phyloP scores from a whole-genome alignment of 2,113 vertebrate genomes.

The Passerina amoena region DNA sequence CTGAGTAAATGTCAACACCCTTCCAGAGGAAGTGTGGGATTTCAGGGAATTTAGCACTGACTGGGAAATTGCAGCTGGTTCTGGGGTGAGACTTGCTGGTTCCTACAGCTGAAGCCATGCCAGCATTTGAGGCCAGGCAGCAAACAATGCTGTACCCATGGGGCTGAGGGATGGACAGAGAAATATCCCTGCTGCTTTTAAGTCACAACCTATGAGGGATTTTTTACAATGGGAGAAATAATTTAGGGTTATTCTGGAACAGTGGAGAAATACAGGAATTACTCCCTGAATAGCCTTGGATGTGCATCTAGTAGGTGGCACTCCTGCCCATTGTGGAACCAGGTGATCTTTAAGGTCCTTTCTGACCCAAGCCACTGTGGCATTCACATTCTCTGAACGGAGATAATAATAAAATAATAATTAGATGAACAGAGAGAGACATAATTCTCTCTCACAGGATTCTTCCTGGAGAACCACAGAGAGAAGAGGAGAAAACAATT shows the following conservation, averaged over 20 bases:
- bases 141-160: neutral
- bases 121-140: neutral
- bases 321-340: neutral
- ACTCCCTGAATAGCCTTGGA: neutral
- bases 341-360: neutral
- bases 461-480: too few species aligned
- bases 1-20: conserved; percentile 55
- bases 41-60: neutral
- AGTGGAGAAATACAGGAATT: neutral
- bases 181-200: neutral
- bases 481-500: too few species aligned
- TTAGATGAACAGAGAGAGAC: too few species aligned
- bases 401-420: too few species aligned
- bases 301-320: neutral
- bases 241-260: neutral
- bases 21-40: conserved; percentile 35
- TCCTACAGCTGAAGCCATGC: neutral
- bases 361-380: neutral
- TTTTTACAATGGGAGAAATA: neutral
- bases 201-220: rapidly evolving
- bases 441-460: too few species aligned
- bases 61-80: neutral
- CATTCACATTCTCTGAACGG: too few species aligned
- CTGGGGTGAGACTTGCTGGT: neutral
- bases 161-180: neutral